phyloP scores from a whole-genome alignment of 2,888 invertebrate species.

The Trachelus tabidus region DNA sequence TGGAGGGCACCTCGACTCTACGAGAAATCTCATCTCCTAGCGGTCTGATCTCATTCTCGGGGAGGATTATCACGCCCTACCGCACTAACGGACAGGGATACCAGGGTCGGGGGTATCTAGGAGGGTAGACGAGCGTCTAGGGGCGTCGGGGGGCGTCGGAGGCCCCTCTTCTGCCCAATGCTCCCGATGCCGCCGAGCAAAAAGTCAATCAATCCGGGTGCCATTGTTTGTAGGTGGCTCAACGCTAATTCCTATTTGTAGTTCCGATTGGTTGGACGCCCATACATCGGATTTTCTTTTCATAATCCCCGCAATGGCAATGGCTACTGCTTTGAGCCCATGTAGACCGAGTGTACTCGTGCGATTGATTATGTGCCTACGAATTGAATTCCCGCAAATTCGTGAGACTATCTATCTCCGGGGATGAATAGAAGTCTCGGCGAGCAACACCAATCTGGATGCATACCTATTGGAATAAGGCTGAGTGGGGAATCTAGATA shows the following conservation, averaged over 20 bases:
- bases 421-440: too few relatives aligned
- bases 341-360: too few relatives aligned
- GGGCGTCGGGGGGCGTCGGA: conserved; percentile 13
- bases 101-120: conserved; percentile 33
- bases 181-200: conserved; percentile 28
- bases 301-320: conserved; percentile 42
- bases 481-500: too few relatives aligned
- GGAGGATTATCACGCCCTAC: conserved; percentile 58
- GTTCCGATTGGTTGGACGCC: conserved; percentile 52
- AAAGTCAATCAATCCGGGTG: conserved; percentile 62
- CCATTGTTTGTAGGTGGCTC: conserved; percentile 61
- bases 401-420: too few relatives aligned
- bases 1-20: too few relatives aligned
- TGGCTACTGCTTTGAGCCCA: neutral
- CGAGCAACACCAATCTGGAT: too few relatives aligned
- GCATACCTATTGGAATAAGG: too few relatives aligned
- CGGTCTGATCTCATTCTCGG: conserved; percentile 52
- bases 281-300: conserved; percentile 54
- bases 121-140: conserved; percentile 13
- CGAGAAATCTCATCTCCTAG: conserved; percentile 52
- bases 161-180: conserved; percentile 19
- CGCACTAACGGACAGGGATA: conserved; percentile 51
- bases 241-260: conserved; percentile 63
- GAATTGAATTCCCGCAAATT: too few relatives aligned
- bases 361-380: too few relatives aligned